Conservation (phyloP, 2,113 vertebrate species). For the Megaceryle maxima region DNA sequence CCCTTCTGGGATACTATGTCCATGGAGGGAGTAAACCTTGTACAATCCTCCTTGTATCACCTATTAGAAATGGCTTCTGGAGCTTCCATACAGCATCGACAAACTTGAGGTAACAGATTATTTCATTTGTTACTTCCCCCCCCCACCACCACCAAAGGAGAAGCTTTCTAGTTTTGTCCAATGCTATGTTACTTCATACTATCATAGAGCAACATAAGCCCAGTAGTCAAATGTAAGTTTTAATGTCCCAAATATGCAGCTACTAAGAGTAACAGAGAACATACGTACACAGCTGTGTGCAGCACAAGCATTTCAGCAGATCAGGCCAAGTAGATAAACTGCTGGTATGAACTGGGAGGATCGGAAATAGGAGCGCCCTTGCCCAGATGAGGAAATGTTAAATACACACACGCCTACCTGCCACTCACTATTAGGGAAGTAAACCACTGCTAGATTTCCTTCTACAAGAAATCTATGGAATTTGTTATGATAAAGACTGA, state of each 20-base stretch:
- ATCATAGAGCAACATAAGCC: neutral
- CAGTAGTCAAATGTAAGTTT: neutral
- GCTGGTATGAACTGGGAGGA: neutral
- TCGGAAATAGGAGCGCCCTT: neutral
- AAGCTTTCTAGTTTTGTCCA: neutral
- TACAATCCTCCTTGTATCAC: neutral
- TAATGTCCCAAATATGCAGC: neutral
- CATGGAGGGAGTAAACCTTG: neutral
- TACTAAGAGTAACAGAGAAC: neutral
- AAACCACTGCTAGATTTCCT: neutral
- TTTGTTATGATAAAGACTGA: neutral
- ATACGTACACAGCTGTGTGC: fast-evolving
- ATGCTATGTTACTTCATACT: neutral
- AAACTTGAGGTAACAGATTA: neutral
- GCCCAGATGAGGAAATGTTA: neutral
- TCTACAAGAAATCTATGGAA: fast-evolving
- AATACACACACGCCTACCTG: neutral
- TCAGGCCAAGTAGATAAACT: neutral
- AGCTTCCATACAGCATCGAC: neutral
- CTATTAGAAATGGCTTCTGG: neutral
- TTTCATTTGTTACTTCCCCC: neutral
- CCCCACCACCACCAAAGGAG: neutral
- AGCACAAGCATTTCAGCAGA: neutral
- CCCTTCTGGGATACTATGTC: neutral
- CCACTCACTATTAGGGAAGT: neutral